Base-by-base conservation (phyloP, 2,888 invertebrate species). In the Trisateles emortualis region DNA sequence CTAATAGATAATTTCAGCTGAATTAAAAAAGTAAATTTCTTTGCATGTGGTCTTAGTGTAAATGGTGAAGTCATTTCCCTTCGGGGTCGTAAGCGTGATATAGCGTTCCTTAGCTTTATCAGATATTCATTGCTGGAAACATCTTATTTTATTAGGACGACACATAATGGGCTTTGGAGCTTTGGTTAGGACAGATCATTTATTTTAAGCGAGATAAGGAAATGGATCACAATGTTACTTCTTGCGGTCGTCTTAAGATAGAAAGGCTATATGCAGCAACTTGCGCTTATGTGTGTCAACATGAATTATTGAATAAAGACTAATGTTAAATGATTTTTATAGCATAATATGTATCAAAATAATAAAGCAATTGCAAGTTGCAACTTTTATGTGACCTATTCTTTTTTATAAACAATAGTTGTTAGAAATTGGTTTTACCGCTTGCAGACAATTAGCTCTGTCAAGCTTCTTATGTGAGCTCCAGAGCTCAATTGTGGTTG, bases 51-150 rank as follows among this genome's bases (percentile, higher is more conserved):
- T 41, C 33, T 26, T 17, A 8, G 16, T 35, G n/a, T 32, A 11
- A 24, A 11, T 24, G 11, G 14, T 26, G 17, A 11, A 5, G 16
- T 22, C 11, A 24, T 32, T 11, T 24, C 24, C 24, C 40, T 3
- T 30, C 30, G 47, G 47, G 32, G 32, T 32, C n/a, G 13, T 10
- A 10, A 24, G 14, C 16, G 36, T 19, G 36, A 38, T 19, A 19
- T 14, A 22, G 11, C 1, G 22, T 39, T 10, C 19, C 17, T 36
- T 35, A 16, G 3, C 19, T n/a, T 9, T 39, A 22, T 39, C 39
- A 22, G 24, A 39, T 39, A 39, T 39, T 39, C 19, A 39, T 24
- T 22, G 11, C 4, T 22, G 19, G 11, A 11, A 39, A 39, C 22
- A 11, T 11, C 1, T 22, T 6, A 39, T 13, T 19, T 39, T 19